Conservation (phyloP, 2,113 vertebrate species). For the Aythya baeri region DNA sequence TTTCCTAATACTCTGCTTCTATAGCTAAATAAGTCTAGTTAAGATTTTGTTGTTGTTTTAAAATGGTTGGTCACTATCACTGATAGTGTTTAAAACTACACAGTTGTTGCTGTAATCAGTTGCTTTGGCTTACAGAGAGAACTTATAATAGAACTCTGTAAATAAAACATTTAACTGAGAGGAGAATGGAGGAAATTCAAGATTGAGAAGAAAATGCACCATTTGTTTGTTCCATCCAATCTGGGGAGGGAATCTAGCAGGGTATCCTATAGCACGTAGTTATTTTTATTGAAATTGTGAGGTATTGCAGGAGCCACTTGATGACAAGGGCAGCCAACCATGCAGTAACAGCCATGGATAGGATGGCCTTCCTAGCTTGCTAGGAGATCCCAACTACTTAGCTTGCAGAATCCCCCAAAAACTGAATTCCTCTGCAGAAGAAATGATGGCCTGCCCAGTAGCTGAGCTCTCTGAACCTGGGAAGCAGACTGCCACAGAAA, state of each 20-base stretch:
- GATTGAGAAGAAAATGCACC: background rate
- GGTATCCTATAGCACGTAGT: background rate
- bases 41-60: background rate
- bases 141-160: background rate
- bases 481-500: background rate
- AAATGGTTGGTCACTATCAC: background rate
- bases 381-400: background rate
- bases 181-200: background rate
- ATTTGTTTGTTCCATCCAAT: background rate
- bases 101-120: background rate
- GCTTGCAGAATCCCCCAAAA: background rate
- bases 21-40: background rate
- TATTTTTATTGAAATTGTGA: background rate
- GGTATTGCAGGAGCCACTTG: background rate
- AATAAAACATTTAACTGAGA: background rate
- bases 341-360: background rate
- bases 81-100: background rate
- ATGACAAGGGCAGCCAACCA: background rate
- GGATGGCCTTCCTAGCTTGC: background rate
- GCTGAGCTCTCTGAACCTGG: background rate
- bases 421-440: background rate
- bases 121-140: background rate
- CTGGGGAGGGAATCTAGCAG: background rate
- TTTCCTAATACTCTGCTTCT: background rate
- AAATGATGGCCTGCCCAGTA: background rate